Evolutionary conservation across 53 echinoderm and acorn worm species (phyloP), one percentile per base, ranked within the genome.

Genomic region (Paracentrotus lividus): DNA sequence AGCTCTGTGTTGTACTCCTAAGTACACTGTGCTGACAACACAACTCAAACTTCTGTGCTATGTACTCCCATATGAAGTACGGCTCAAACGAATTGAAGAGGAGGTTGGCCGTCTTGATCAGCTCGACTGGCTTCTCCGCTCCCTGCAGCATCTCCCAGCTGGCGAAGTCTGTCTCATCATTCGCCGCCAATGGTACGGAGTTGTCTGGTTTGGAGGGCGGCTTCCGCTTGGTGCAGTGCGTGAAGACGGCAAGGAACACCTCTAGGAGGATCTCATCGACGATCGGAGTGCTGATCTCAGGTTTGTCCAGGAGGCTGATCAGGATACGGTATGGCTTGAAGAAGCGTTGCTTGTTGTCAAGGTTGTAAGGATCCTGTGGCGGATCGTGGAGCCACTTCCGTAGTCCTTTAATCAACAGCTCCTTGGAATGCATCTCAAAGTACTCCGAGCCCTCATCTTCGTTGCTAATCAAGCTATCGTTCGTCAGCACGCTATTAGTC

Each of bases 1-100:
- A 75, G 60, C 53, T 55, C 75, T 94, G 88, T 24, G 94, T 93
- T 15, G 56, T 72, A 69, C 66, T 65, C 42, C 94, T 85, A 56
- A 96, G 47, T 1, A 95, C 97, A 16, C 94, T 96, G 55, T 95
- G 93, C 49, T 95, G 97, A 68, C 99, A 99, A 93, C 99, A 99
- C 42, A 90, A 60, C 55, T 99, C 99, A 95, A 97, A 99, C 88
- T 96, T 93, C 92, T 94, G 90, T 0, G 97, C 97, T 4, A 99
- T 94, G 90, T 97, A 99, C 67, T 99, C 99, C 99, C 99, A 99
- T 93, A 99, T 96, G 91, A 99, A 99, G 94, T 95, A 96, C 6
- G 97, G 95, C 90, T 99, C 99, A 92, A 99, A 97, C 14, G 93
- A 96, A 59, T 96, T 96, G 66, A 99, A 99, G 85, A 99, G 96